Conservation (phyloP, 2,797 vertebrate species). For the Loris lydekkerianus region DNA sequence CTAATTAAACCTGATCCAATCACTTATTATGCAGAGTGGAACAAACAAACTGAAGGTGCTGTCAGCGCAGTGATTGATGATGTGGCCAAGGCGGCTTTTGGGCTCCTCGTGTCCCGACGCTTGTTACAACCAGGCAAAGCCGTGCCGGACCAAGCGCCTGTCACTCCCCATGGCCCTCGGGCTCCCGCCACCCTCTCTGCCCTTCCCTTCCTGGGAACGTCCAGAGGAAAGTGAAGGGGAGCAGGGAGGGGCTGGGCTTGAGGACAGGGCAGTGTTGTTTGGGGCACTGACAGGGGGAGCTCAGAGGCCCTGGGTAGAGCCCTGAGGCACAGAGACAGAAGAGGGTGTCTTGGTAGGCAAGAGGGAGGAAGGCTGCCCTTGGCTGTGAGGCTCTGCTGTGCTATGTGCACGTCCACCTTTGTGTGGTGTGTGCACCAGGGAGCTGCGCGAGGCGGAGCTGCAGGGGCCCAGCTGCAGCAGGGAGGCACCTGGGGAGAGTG, state of each 20-base stretch:
- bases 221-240: slow-evolving; percentile 49
- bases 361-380: not conserved
- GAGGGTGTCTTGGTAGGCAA: not conserved
- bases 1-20: slow-evolving; percentile 99
- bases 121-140: slow-evolving; percentile 99
- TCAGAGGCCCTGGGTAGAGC: not conserved
- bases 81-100: slow-evolving; percentile 96
- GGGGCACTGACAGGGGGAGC: not conserved
- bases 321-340: slow-evolving; percentile 80
- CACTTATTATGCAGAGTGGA: slow-evolving; percentile 99
- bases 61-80: slow-evolving; percentile 99
- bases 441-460: slow-evolving; percentile 74
- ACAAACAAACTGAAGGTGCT: slow-evolving; percentile 99
- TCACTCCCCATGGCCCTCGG: slow-evolving; percentile 91
- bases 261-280: slow-evolving; percentile 80
- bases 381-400: not conserved
- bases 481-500: slow-evolving; percentile 89
- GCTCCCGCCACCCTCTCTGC: slow-evolving; percentile 88
- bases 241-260: slow-evolving; percentile 65
- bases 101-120: slow-evolving; percentile 97
- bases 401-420: too few species aligned
- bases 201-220: slow-evolving; percentile 71
- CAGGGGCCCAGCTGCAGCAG: slow-evolving; percentile 82
- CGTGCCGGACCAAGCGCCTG: slow-evolving; percentile 95
- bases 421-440: not conserved